Evolutionary conservation across 2,888 invertebrate genomes (phyloP), one percentile per base, ranked within the genome.

Genomic region (Lydus trimaculatus): DNA sequence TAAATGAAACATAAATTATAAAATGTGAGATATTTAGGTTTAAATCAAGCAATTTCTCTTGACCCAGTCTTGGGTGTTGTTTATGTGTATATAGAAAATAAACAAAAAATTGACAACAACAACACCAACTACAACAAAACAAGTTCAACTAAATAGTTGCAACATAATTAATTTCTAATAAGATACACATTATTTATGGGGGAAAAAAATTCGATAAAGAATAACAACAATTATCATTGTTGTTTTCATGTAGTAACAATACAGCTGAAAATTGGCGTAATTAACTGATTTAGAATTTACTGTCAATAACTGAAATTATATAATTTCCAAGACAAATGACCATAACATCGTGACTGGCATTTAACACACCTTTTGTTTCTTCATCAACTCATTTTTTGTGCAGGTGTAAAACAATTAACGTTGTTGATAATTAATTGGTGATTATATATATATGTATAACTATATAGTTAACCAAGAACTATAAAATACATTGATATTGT

Each of bases 351-450:
- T 60, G 60, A 31, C 60, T 60, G 31, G 60, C 60, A 60, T 60
- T 60, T 60, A 60, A 60, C 60, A 60, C 60, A 60, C 60, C 60
- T 60, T 59, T 60, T 60, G 60, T 60, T 60, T 60, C 60, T 60
- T 60, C 60, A 60, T 23, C 31, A 60, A 6, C 20, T 48, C 20
- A 20, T n/a, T 60, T 31, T 59, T 33, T 23, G 9, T 60, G 11
- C 60, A 60, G 31, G 60, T 60, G 60, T 60, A 60, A 60, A 60
- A 60, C 31, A 60, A 60, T 60, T 60, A 60, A 33, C 33, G 33
- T 4, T 20, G 13, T 48, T 20, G 20, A 2, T 60, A 60, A 60
- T 60, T 60, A 48, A 48, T 48, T 48, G 20, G 20, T 3, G 17
- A 11, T 5, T 11, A 11, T 1, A 20, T 20, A 9, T 17, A 2